Percentiles rank a stretch among this genome's conserved stretches.
Evolutionary conservation across 37 sponge, comb jelly and placozoan genomes (phyloP).

Genomic region (Crambe crambe): DNA sequence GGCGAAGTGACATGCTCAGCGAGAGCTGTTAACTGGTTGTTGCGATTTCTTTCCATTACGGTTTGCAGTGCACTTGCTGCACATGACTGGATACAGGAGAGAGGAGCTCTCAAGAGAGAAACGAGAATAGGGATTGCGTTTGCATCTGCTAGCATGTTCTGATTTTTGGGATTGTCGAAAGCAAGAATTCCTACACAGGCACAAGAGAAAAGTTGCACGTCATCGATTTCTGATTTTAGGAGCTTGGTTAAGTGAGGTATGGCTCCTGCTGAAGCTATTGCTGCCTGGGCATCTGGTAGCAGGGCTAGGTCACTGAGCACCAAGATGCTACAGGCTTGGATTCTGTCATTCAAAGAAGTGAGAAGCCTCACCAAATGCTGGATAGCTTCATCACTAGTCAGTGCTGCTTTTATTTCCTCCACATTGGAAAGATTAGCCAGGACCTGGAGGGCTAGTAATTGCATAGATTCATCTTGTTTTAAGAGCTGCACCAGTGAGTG

Average conservation of each 20-base stretch:
- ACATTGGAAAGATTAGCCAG: conserved; percentile 60
- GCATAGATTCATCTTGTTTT: conserved; percentile 39
- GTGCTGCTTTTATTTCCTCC: conserved; percentile 19
- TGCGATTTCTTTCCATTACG: conserved; percentile 33
- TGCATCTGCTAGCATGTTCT: conserved; percentile 15
- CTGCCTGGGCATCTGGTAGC: conserved; percentile 25
- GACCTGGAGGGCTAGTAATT: conserved; percentile 53
- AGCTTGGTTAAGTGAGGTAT: conserved; percentile 54
- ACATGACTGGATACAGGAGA: conserved; percentile 33
- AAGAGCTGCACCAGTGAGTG: conserved; percentile 44
- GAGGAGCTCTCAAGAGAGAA: conserved; percentile 21
- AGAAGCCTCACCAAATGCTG: conserved; percentile 62
- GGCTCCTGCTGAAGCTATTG: conserved; percentile 46
- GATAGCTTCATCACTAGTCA: conserved; percentile 49
- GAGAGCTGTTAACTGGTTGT: conserved; percentile 63
- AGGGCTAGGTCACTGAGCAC: conserved; percentile 66
- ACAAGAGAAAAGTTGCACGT: conserved; percentile 61
- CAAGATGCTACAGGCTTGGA: conserved; percentile 62
- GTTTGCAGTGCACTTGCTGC: conserved; percentile 42
- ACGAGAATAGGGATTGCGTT: conserved; percentile 33
- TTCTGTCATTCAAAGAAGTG: conserved; percentile 26
- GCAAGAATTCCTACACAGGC: conserved; percentile 64
- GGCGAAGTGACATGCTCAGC: conserved; percentile 12
- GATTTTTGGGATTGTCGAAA: conserved; percentile 39
- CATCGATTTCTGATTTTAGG: conserved; percentile 36